Evolutionary conservation across 2,888 invertebrate species (phyloP).

Genomic region (Stenchaetothrips biformis): DNA sequence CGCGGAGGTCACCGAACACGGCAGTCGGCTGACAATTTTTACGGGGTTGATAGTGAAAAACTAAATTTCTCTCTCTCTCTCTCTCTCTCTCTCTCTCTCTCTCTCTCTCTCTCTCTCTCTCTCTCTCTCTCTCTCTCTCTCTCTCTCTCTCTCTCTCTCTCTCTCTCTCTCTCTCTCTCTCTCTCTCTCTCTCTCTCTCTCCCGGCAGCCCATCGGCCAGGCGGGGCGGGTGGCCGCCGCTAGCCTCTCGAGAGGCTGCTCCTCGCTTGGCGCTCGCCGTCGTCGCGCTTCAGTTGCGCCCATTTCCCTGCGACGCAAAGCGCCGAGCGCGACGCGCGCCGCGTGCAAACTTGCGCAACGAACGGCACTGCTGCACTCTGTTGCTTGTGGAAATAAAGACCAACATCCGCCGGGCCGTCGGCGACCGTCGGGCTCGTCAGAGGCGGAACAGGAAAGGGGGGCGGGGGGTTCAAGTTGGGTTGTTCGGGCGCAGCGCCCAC

Average conservation of each 20-base stretch:
- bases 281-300: background rate
- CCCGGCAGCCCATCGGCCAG: no score
- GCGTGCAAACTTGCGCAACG: background rate
- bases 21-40: no score
- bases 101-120: no score
- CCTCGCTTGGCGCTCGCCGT: no score
- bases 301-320: background rate
- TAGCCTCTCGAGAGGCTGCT: background rate
- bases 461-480: background rate
- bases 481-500: background rate
- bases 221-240: background rate
- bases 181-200: no score
- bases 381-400: conserved; percentile 15
- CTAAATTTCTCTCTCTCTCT: no score
- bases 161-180: no score
- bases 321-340: background rate
- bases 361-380: background rate
- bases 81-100: no score
- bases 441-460: background rate
- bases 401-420: background rate
- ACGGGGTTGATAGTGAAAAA: no score
- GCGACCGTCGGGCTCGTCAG: background rate
- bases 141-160: no score
- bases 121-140: no score
- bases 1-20: no score